phyloP scores from a whole-genome alignment of 1,140 invertebrate species.

The Drosophila kanapiae region DNA sequence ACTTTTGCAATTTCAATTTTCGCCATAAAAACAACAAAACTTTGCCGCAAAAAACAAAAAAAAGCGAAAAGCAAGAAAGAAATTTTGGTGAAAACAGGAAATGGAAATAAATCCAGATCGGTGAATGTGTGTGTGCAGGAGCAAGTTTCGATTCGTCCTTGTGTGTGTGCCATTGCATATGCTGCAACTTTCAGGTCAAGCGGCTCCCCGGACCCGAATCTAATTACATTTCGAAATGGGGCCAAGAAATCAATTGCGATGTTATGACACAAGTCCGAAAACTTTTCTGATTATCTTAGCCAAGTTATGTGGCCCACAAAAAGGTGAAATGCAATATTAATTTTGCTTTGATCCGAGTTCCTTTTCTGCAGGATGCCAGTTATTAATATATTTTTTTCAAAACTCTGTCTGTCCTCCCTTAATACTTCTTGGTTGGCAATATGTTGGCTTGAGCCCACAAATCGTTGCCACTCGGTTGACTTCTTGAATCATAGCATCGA shows the following conservation, averaged over 20 bases:
- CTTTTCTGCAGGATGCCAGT: not conserved
- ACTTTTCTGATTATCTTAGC: conserved; percentile 28
- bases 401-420: not conserved
- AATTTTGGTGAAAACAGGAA: conserved; percentile 17
- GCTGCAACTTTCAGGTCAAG: conserved; percentile 19
- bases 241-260: conserved; percentile 36
- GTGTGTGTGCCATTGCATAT: not conserved
- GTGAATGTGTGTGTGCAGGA: conserved; percentile 13
- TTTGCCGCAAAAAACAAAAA: conserved; percentile 1
- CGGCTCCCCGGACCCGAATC: conserved; percentile 26
- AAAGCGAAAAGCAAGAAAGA: not conserved
- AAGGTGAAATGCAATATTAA: conserved; percentile 19
- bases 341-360: not conserved
- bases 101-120: conserved; percentile 43
- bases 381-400: not conserved
- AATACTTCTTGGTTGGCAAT: conserved; percentile 13
- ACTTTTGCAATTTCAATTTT: conserved; percentile 75
- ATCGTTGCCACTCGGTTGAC: conserved; percentile 41
- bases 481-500: conserved; percentile 39
- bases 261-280: conserved; percentile 22
- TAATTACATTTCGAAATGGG: conserved; percentile 28
- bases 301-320: conserved; percentile 7
- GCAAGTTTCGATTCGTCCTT: conserved; percentile 9
- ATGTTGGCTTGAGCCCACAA: conserved; percentile 38
- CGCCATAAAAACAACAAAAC: conserved; percentile 39